phyloP scores from a whole-genome alignment of 2,888 invertebrate species.

The Parasteatoda lunata region DNA sequence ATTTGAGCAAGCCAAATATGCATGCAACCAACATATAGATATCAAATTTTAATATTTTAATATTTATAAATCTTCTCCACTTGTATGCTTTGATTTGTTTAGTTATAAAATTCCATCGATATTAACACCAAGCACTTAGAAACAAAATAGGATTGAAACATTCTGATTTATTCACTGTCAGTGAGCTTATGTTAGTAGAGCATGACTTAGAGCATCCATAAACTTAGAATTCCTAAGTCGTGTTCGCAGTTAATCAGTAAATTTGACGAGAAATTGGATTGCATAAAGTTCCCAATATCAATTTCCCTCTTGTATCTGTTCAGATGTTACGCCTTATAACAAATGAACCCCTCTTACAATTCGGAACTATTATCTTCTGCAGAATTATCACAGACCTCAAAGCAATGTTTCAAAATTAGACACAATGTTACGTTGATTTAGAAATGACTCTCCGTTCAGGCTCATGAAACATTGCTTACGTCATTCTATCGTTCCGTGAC shows the following conservation, averaged over 20 bases:
- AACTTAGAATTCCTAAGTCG: neutral
- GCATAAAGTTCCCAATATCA: constrained; percentile 44
- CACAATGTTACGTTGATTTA: constrained; percentile 16
- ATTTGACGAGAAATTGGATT: constrained; percentile 24
- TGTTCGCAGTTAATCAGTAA: constrained; percentile 39
- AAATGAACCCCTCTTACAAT: constrained; percentile 55
- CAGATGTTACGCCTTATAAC: constrained; percentile 40
- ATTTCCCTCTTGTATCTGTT: constrained; percentile 50
- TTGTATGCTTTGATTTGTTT: too few species aligned
- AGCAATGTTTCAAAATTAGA: constrained; percentile 37
- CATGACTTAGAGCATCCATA: neutral
- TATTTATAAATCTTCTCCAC: too few species aligned
- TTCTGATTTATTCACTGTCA: too few species aligned
- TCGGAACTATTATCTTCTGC: constrained; percentile 45
- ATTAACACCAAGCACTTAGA: too few species aligned
- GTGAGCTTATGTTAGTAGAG: too few species aligned
- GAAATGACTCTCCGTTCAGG: neutral
- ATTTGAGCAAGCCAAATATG: too few species aligned
- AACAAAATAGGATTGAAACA: too few species aligned
- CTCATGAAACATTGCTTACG: neutral
- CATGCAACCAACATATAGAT: too few species aligned
- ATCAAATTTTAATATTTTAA: too few species aligned
- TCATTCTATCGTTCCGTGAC: too few species aligned
- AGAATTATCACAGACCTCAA: constrained; percentile 42
- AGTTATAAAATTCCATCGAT: too few species aligned